Percentiles rank a stretch among this genome's conserved stretches.
Conservation (phyloP, 2,113 vertebrate genomes). For the Glaucidium brasilianum region DNA sequence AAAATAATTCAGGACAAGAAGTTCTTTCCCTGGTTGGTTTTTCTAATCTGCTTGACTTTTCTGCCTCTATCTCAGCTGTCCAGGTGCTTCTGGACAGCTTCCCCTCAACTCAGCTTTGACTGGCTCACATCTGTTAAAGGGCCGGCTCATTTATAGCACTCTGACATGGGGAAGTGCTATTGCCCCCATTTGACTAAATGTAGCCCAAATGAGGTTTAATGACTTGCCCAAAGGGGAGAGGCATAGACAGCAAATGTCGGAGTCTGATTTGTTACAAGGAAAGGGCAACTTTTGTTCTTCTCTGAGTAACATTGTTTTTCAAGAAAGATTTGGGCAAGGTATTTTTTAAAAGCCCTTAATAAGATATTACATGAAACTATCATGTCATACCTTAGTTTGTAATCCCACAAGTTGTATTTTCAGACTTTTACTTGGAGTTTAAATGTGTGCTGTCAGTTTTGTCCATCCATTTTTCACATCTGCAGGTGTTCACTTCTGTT, state of each 20-base stretch:
- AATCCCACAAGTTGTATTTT: not conserved
- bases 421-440: not conserved
- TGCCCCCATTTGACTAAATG: not conserved
- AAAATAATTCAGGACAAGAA: not conserved
- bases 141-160: not conserved
- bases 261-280: not conserved
- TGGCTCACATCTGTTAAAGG: not conserved
- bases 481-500: not conserved
- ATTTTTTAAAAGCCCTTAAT: not conserved
- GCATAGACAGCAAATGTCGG: not conserved
- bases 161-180: not conserved
- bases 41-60: not conserved
- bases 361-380: not conserved
- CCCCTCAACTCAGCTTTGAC: not conserved
- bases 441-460: not conserved
- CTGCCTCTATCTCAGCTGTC: not conserved
- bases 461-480: not conserved
- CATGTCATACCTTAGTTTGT: not conserved
- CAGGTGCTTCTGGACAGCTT: not conserved
- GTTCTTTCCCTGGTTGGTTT: not conserved
- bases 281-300: not conserved
- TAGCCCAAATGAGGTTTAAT: not conserved
- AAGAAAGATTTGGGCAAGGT: not conserved
- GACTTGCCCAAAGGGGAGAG: not conserved
- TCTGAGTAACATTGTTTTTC: not conserved